Evolutionary conservation across 2,797 vertebrate genomes (phyloP).

Genomic region (Xyrichtys novacula): DNA sequence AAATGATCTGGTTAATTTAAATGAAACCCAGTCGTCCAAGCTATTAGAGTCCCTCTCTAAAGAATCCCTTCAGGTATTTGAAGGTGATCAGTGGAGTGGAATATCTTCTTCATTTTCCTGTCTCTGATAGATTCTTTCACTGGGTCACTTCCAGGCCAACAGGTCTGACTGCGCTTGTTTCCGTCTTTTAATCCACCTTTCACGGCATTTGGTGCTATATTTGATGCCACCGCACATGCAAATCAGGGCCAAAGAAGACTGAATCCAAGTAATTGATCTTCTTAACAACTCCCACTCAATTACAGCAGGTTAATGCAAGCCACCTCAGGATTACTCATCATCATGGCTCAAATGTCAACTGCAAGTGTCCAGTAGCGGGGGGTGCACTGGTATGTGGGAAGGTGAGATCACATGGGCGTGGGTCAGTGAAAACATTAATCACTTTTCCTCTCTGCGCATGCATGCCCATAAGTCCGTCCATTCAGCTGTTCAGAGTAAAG

Average conservation of each 20-base stretch:
- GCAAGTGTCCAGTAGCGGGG: slow-evolving; percentile 27
- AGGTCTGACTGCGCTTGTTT: slow-evolving; percentile 20
- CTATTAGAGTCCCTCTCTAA: slow-evolving; percentile 18
- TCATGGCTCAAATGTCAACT: slow-evolving; percentile 38
- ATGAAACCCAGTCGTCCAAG: slow-evolving; percentile 18
- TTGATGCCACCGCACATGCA: slow-evolving; percentile 56
- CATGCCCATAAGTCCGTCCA: slow-evolving; percentile 17
- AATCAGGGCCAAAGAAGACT: slow-evolving; percentile 58
- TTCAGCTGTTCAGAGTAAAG: slow-evolving; percentile 29
- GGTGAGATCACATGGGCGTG: slow-evolving; percentile 45
- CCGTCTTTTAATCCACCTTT: slow-evolving; percentile 41
- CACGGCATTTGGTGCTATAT: slow-evolving; percentile 41
- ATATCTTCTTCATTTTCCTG: slow-evolving; percentile 35
- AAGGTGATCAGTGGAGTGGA: slow-evolving; percentile 10
- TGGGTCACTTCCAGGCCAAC: slow-evolving; percentile 41
- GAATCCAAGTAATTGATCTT: slow-evolving; percentile 73
- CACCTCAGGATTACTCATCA: slow-evolving; percentile 61
- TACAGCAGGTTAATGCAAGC: slow-evolving; percentile 78
- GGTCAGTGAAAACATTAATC: slow-evolving; percentile 60
- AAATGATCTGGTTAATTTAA: slow-evolving; percentile 6
- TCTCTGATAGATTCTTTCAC: slow-evolving; percentile 13
- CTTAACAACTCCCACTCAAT: slow-evolving; percentile 79
- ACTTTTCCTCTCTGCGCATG: slow-evolving; percentile 25
- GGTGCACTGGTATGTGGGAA: slow-evolving; percentile 35
- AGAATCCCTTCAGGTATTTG: slow-evolving; percentile 24